Percentiles rank a stretch among this genome's conserved stretches.
Evolutionary conservation across 1,140 invertebrate genomes (phyloP).

Genomic region (Phortica variegata): DNA sequence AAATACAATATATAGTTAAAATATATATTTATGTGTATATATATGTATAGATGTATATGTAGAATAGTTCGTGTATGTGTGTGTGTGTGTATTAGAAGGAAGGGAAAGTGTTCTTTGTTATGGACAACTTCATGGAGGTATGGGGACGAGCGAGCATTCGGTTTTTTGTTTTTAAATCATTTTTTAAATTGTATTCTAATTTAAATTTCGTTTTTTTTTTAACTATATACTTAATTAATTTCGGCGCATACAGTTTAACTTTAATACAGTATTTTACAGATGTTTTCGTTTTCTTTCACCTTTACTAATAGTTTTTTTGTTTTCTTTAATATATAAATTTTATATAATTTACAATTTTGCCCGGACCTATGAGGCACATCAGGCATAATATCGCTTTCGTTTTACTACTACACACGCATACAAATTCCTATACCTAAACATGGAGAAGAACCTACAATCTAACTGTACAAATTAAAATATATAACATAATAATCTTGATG

Average conservation of each 20-base stretch:
- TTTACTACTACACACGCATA: conserved; percentile 20
- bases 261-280: conserved; percentile 41
- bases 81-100: too few species aligned
- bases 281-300: conserved; percentile 16
- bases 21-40: conserved; percentile 23
- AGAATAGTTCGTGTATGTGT: too few species aligned
- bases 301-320: conserved; percentile 4
- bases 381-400: conserved; percentile 29
- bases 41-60: conserved; percentile 20
- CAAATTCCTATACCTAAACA: conserved; percentile 19
- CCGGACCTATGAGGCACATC: conserved; percentile 9
- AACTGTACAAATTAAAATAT: conserved; percentile 37
- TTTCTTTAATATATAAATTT: conserved; percentile 8
- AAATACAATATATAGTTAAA: conserved; percentile 51
- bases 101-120: too few species aligned
- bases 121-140: conserved; percentile 25
- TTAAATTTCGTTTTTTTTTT: conserved; percentile 19
- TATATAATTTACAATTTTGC: conserved; percentile 26
- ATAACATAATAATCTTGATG: too few species aligned
- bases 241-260: conserved; percentile 30
- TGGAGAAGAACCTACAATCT: conserved; percentile 25
- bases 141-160: conserved; percentile 38
- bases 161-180: conserved; percentile 21
- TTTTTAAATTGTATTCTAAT: too few species aligned
- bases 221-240: conserved; percentile 22